Evolutionary conservation across 2,888 invertebrate genomes (phyloP).

Genomic region (Archips xylosteana): DNA sequence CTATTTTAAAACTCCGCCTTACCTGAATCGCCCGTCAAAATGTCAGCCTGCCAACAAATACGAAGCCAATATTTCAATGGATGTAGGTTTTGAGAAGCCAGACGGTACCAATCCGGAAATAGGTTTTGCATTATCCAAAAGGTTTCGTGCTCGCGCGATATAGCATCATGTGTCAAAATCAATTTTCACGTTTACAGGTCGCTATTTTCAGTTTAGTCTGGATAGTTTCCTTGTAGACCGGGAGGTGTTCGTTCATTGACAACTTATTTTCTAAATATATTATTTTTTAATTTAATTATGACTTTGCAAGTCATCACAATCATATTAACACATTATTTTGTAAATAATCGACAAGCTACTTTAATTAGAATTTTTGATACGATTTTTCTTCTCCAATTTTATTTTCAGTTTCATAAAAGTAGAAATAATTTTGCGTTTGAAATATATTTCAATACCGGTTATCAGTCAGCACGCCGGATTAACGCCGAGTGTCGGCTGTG

Average conservation of each 20-base stretch:
- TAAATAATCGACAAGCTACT: no score
- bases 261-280: background rate
- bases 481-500: no score
- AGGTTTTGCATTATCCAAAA: constrained; percentile 71
- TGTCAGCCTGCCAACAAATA: constrained; percentile 52
- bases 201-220: constrained; percentile 76
- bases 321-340: no score
- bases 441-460: no score
- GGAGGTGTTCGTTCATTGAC: constrained; percentile 46
- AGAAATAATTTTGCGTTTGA: no score
- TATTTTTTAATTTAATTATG: background rate
- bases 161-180: constrained; percentile 77
- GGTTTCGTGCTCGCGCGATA: constrained; percentile 62
- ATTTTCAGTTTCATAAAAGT: no score
- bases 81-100: constrained; percentile 59
- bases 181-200: constrained; percentile 77
- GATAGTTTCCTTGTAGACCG: constrained; percentile 54
- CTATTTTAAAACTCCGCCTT: constrained; percentile 29
- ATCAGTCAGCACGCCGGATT: no score
- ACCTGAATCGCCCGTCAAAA: constrained; percentile 51
- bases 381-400: no score
- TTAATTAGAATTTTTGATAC: no score
- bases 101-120: constrained; percentile 63
- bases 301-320: no score
- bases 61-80: constrained; percentile 61